phyloP scores from a whole-genome alignment of 2,888 invertebrate species.

The Caenorhabditis panamensis region DNA sequence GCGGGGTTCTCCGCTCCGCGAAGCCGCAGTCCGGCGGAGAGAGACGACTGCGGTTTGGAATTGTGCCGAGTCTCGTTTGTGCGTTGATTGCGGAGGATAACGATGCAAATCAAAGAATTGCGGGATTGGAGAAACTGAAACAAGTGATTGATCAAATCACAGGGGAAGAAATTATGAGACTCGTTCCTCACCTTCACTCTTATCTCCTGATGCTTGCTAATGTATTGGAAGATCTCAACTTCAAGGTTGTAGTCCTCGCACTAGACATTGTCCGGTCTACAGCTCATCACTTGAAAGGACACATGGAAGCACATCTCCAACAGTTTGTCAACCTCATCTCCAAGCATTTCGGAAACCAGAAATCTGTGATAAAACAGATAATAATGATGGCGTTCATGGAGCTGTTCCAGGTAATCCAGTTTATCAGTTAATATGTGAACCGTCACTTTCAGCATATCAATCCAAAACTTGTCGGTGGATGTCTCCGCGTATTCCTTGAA shows the following conservation, averaged over 20 bases:
- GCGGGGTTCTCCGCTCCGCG: constrained; percentile 27
- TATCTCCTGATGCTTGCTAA: constrained; percentile 85
- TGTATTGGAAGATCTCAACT: constrained; percentile 85
- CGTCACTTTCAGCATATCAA: constrained; percentile 66
- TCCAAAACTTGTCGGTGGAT: constrained; percentile 84
- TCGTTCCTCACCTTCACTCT: constrained; percentile 85
- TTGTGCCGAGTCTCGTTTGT: constrained; percentile 82
- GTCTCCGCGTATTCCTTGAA: constrained; percentile 83
- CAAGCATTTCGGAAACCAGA: constrained; percentile 83
- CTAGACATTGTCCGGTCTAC: constrained; percentile 83
- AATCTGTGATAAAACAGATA: constrained; percentile 83
- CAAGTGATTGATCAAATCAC: constrained; percentile 83
- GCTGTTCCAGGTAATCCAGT: constrained; percentile 82
- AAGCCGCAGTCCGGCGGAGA: constrained; percentile 52
- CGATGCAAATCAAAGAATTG: constrained; percentile 83
- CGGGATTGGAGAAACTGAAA: constrained; percentile 82
- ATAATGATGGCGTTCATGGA: constrained; percentile 83
- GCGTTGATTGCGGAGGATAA: constrained; percentile 83
- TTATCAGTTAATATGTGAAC: background rate
- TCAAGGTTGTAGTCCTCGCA: constrained; percentile 83
- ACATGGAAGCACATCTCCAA: constrained; percentile 72
- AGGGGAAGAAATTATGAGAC: constrained; percentile 79
- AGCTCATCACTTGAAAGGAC: constrained; percentile 82
- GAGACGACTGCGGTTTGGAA: constrained; percentile 81
- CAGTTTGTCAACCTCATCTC: constrained; percentile 83